These are phyloP conservation scores for Paraplagusia blochii DNA, from an alignment of 2,113 vertebrate genomes.

Conservation along the genomic window DNA sequence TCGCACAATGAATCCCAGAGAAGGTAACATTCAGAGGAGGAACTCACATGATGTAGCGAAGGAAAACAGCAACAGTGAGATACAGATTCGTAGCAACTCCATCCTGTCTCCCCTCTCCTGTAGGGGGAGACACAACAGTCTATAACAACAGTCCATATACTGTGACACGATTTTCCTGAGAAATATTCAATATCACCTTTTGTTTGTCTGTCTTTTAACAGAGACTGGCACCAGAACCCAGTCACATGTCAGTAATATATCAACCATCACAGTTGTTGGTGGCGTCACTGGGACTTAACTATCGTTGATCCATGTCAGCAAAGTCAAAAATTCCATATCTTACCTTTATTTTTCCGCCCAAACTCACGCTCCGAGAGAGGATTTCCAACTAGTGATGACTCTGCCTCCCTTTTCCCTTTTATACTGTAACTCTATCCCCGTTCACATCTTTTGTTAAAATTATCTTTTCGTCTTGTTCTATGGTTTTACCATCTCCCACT, in stretches of 20 bases:
- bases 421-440: conserved; percentile 60
- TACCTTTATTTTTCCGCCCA: not conserved
- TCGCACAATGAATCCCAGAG: too few relatives aligned
- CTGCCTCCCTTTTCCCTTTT: conserved; percentile 47
- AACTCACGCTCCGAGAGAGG: conserved; percentile 11
- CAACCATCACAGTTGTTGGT: too few relatives aligned
- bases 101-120: conserved; percentile 47
- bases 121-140: conserved; percentile 34
- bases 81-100: conserved; percentile 12
- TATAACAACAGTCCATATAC: too few relatives aligned
- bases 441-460: conserved; percentile 50
- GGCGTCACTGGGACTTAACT: too few relatives aligned
- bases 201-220: too few relatives aligned
- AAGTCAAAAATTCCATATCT: too few relatives aligned
- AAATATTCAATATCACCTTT: too few relatives aligned
- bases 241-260: too few relatives aligned
- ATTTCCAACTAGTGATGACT: conserved; percentile 33
- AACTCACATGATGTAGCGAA: conserved; percentile 50
- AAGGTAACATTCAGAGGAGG: not conserved
- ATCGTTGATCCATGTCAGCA: too few relatives aligned
- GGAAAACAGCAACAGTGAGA: conserved; percentile 50
- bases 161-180: too few relatives aligned
- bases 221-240: too few relatives aligned
- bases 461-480: conserved; percentile 48
- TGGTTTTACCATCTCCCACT: conserved; percentile 26